Conservation (phyloP, 2,888 invertebrate genomes). For the Hirtodrosophila cameraria region DNA sequence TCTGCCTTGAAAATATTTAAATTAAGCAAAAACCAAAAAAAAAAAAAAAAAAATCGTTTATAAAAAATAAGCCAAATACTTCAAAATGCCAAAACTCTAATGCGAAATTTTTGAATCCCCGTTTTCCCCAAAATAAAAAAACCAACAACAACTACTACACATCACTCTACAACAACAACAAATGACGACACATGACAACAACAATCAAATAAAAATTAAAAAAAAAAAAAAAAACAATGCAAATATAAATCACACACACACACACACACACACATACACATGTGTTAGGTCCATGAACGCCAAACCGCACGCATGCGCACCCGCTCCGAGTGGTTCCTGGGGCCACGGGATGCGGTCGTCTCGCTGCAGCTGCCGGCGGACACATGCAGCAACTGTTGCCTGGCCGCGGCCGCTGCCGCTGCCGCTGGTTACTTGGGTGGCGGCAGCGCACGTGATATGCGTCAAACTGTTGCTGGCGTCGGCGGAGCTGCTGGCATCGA, state of each 20-base stretch:
- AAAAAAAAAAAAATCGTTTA: slow-evolving; percentile 4
- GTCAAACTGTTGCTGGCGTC: slow-evolving; percentile 34
- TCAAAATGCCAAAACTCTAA: slow-evolving; percentile 64
- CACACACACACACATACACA: slow-evolving; percentile 21
- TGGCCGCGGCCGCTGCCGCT: slow-evolving; percentile 68
- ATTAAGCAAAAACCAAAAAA: slow-evolving; percentile 13
- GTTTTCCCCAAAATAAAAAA: slow-evolving; percentile 50
- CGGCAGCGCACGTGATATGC: slow-evolving; percentile 76
- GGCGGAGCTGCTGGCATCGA: slow-evolving; percentile 36
- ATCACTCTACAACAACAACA: slow-evolving; percentile 49
- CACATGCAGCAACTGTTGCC: slow-evolving; percentile 82
- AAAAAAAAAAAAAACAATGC: slow-evolving; percentile 20
- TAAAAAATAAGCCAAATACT: slow-evolving; percentile 32
- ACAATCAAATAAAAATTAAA: slow-evolving; percentile 33
- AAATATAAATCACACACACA: slow-evolving; percentile 36
- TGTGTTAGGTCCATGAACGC: slow-evolving; percentile 93
- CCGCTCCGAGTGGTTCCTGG: slow-evolving; percentile 98
- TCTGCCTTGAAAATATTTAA: slow-evolving; percentile 13
- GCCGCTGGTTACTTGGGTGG: slow-evolving; percentile 75
- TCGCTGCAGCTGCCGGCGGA: slow-evolving; percentile 78
- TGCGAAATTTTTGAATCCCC: slow-evolving; percentile 76
- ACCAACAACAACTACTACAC: slow-evolving; percentile 41
- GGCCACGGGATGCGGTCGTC: slow-evolving; percentile 80
- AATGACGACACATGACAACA: slow-evolving; percentile 24
- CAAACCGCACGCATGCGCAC: slow-evolving; percentile 98